Base-by-base conservation (phyloP, 2,113 vertebrate genomes). In the Oncorhynchus gorbuscha region DNA sequence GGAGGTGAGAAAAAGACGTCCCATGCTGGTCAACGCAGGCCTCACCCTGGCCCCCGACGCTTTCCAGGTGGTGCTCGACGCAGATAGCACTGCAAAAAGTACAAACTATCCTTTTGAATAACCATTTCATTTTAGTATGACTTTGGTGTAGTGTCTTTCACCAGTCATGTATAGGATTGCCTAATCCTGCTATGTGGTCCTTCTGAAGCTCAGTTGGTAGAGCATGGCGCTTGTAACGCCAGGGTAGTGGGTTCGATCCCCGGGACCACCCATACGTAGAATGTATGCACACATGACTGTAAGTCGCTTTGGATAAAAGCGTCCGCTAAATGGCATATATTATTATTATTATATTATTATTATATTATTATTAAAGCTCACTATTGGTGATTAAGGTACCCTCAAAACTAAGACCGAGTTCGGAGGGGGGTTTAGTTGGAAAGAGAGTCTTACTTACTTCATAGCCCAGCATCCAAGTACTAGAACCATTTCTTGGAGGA, bases 1-100 rank as follows among this genome's bases (percentile, higher is more conserved):
- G 28, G 77, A 83, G 0, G 75, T 84, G 11, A 88, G 86, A 70
- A 87, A 94, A 74, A 92, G 81, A 71, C 93, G 92, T 14, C 88
- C 93, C 0, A 80, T 95, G 45, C 89, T 98, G 84, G 92, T 96
- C n/a, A 92, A 92, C 1, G 95, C 94, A 1, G 97, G 97, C 59
- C 86, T 92, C 72, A 91, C 95, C 51, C 79, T 99, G 69, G 95
- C 96, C 28, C 94, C 95, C 0, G 93, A 94, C 51, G 79, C 91
- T 45, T 99, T 99, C 91, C 94, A 93, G 69, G 86, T 88, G 5
- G 95, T 96, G 30, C 90, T 99, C 49, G 94, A 96, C 85, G 93
- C 95, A 35, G 96, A 99, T 84, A 91, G 92, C 16, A 86, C 90
- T 79, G 79, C 90, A 22, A 93, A 94, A 94, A 94, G 97, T 97